A percentile compares a stretch with the other conserved stretches of the same genome.
Conservation (phyloP, 2,888 invertebrate species). For the Callyntrura sp. region DNA sequence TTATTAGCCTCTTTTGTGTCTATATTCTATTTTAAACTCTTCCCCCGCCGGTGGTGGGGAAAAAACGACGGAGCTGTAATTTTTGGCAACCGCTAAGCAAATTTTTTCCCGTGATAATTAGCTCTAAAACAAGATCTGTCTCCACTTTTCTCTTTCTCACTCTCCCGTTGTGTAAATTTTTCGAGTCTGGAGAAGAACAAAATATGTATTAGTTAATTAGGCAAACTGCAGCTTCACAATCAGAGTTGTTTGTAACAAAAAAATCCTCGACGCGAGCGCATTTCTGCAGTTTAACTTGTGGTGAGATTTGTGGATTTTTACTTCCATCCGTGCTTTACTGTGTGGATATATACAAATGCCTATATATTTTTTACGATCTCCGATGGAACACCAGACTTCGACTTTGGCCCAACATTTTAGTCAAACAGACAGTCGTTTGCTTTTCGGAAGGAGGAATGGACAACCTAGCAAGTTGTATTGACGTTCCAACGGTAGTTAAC, state of each 20-base stretch:
- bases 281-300: background rate
- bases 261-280: background rate
- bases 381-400: no score
- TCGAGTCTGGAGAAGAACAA: constrained; percentile 7
- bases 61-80: constrained; percentile 6
- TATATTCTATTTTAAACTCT: background rate
- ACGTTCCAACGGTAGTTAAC: constrained; percentile 32
- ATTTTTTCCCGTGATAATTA: constrained; percentile 61
- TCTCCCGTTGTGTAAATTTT: background rate
- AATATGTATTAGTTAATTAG: constrained; percentile 45
- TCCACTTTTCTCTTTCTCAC: background rate
- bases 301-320: background rate
- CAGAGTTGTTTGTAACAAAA: background rate
- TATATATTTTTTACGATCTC: no score
- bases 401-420: no score
- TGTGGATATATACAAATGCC: no score
- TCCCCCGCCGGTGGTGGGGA: background rate
- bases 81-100: constrained; percentile 55
- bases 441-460: background rate
- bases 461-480: background rate
- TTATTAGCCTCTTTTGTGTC: constrained; percentile 5
- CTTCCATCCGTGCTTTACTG: background rate
- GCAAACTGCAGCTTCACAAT: constrained; percentile 9
- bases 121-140: constrained; percentile 55
- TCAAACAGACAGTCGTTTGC: no score